These are phyloP conservation scores for Conus ventricosus DNA, from an alignment of 1,140 invertebrate species.

Conservation along the genomic window DNA sequence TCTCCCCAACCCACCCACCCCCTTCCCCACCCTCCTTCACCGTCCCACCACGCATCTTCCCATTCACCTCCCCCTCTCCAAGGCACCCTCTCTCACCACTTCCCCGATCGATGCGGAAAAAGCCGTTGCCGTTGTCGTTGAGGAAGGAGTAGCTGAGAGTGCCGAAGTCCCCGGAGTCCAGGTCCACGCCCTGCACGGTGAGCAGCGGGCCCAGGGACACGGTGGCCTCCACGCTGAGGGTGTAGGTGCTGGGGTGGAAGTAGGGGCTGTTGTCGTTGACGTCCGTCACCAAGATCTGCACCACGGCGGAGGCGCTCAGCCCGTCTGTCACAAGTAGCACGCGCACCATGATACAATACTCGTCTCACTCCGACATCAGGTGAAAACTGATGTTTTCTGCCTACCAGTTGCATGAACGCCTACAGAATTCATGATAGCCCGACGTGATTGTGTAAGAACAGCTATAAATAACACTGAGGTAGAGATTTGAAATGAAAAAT, in stretches of 20 bases:
- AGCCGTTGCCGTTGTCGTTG: constrained; percentile 54
- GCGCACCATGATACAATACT: no score
- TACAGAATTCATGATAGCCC: no score
- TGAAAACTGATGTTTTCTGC: no score
- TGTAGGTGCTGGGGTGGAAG: constrained; percentile 80
- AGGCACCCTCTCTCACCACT: constrained; percentile 80
- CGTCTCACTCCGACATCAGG: no score
- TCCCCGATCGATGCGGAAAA: constrained; percentile 66
- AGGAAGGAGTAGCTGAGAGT: constrained; percentile 89
- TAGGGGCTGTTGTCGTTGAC: constrained; percentile 94
- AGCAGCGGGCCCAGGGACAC: constrained; percentile 83
- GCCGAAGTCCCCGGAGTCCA: constrained; percentile 92
- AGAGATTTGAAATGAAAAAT: no score
- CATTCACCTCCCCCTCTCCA: background rate
- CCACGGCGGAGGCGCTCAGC: constrained; percentile 90
- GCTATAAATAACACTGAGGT: no score
- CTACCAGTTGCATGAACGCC: no score
- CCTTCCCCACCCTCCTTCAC: no score
- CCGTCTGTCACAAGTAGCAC: constrained; percentile 83
- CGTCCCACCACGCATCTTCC: background rate
- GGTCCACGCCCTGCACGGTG: constrained; percentile 88
- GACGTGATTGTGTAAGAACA: no score
- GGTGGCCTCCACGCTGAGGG: constrained; percentile 54
- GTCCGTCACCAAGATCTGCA: constrained; percentile 92
- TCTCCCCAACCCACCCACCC: no score